Evolutionary conservation across 2,797 vertebrate species (phyloP), one percentile per base, ranked within the genome.

Genomic region (Centropyge bicolor): DNA sequence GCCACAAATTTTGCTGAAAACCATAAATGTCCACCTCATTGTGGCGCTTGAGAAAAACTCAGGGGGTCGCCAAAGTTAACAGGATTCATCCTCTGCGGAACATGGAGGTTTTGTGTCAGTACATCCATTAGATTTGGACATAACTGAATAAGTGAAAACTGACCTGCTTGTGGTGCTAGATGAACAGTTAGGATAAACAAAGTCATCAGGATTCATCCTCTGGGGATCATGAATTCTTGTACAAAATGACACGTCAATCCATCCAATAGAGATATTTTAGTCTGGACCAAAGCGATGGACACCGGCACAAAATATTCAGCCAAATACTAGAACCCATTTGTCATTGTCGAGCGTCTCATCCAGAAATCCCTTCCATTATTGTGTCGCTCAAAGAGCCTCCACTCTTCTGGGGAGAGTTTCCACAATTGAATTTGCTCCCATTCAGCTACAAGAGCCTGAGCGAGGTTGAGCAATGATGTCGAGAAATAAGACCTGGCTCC

Each of bases 381-480:
- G 57, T 8, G 67, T 64, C 35, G 41, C 16, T 78, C 24, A 60
- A 67, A 61, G 46, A 56, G 65, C 67, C 41, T 68, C 57, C 17
- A 1, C 57, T 81, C 48, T 43, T 51, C 60, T 51, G 45, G 40
- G 48, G 36, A 52, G 60, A 41, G 49, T 77, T 83, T 76, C 46
- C 40, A 45, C 56, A 27, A 66, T 56, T 63, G 60, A 70, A 76
- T 88, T 84, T 86, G 45, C 74, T 79, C 54, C 56, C 72, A 78
- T 88, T 85, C 64, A 85, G 78, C 76, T 71, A 62, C 54, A 66
- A 69, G 57, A 71, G 84, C 70, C 61, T 88, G 78, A 75, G 62
- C 64, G 22, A 46, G 74, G 67, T 74, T 78, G 78, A 80, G 67
- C 62, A 64, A 79, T 65, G 74, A 79, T 71, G 70, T 66, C 67